Evolutionary conservation across 2,888 invertebrate genomes (phyloP).

Genomic region (Leptarthrus brevirostris): DNA sequence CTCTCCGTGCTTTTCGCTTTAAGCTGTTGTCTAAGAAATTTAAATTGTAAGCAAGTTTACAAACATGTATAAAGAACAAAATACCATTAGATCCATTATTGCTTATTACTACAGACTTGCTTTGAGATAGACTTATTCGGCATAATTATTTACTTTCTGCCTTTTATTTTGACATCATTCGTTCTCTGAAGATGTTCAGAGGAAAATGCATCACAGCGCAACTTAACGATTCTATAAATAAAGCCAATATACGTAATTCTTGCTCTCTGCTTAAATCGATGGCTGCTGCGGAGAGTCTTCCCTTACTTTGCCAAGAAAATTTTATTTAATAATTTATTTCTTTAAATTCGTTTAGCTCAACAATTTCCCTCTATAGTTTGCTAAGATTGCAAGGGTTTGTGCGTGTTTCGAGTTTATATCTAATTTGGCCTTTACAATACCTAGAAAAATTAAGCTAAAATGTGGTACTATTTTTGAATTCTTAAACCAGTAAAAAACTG

Average conservation of each 20-base stretch:
- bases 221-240: neutral
- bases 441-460: neutral
- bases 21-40: too few relatives aligned
- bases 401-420: neutral
- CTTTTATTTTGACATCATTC: too few relatives aligned
- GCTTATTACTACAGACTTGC: too few relatives aligned
- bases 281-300: slow-evolving; percentile 28
- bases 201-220: slow-evolving; percentile 20
- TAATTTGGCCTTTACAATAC: too few relatives aligned
- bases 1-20: too few relatives aligned
- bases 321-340: slow-evolving; percentile 47
- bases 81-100: too few relatives aligned
- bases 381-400: neutral
- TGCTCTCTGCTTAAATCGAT: slow-evolving; percentile 12
- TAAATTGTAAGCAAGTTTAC: too few relatives aligned
- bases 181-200: too few relatives aligned
- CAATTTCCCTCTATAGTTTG: slow-evolving; percentile 8
- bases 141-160: too few relatives aligned
- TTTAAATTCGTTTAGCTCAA: slow-evolving; percentile 17
- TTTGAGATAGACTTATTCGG: too few relatives aligned
- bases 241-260: slow-evolving; percentile 18
- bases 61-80: too few relatives aligned
- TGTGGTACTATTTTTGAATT: neutral
- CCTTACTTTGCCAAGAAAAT: slow-evolving; percentile 34
- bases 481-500: neutral